Percentiles rank a stretch among this genome's conserved stretches.
Evolutionary conservation across 2,888 invertebrate species (phyloP).

Genomic region (Hartigia nigra): DNA sequence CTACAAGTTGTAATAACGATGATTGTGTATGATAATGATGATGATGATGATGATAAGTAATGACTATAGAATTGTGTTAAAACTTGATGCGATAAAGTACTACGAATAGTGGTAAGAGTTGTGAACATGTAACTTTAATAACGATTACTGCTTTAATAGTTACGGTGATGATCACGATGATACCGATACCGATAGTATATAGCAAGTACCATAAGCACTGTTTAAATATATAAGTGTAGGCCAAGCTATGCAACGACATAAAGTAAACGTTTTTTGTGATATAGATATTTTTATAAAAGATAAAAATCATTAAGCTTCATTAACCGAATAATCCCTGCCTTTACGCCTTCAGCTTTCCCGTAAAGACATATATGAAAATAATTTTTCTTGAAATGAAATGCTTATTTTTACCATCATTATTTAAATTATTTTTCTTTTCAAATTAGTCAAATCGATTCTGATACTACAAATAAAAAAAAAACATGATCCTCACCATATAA

Average conservation of each 20-base stretch:
- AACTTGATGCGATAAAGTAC: not conserved
- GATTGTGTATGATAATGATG: slow-evolving; percentile 25
- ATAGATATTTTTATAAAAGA: not conserved
- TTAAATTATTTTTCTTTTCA: not conserved
- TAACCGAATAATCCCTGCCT: not conserved
- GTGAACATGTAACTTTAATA: slow-evolving; percentile 9
- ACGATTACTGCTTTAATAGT: not conserved
- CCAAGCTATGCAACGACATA: not conserved
- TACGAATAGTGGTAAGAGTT: slow-evolving; percentile 1
- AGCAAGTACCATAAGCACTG: not conserved
- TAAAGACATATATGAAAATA: not conserved
- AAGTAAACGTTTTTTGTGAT: not conserved
- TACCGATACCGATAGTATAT: slow-evolving; percentile 6
- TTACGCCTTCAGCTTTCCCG: not conserved
- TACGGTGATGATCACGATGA: slow-evolving; percentile 6
- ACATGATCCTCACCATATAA: slow-evolving; percentile 5
- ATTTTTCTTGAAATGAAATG: not conserved
- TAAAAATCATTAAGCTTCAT: not conserved
- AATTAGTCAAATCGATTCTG: not conserved
- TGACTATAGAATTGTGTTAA: slow-evolving; percentile 3
- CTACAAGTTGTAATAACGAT: slow-evolving; percentile 38
- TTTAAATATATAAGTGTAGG: not conserved
- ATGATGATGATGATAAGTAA: not conserved
- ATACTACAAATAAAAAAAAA: not conserved
- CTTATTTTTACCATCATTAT: not conserved